Percentiles rank a stretch among this genome's conserved stretches.
phyloP scores from a whole-genome alignment of 2,797 vertebrate species.

The Crenichthys baileyi region DNA sequence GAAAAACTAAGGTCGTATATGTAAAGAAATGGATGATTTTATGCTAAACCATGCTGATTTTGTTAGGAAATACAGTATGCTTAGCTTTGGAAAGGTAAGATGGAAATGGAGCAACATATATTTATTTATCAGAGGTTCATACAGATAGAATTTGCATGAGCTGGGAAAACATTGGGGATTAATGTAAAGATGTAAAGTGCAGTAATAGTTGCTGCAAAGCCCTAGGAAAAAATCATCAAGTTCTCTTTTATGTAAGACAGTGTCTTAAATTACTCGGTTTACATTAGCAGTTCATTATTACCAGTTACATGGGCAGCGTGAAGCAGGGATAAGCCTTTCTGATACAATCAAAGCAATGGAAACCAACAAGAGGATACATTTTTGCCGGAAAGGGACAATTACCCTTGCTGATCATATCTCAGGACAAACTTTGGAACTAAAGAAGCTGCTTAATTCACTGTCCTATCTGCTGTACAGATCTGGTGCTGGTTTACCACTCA shows the following conservation, averaged over 20 bases:
- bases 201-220: too few relatives aligned
- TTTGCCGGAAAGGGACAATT: conserved; percentile 20
- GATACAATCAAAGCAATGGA: conserved; percentile 9
- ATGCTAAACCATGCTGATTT: too few relatives aligned
- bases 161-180: background rate
- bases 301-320: background rate
- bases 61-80: too few relatives aligned
- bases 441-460: conserved; percentile 22
- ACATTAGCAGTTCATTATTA: background rate
- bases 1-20: too few relatives aligned
- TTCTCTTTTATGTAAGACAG: background rate
- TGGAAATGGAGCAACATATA: too few relatives aligned
- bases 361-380: conserved; percentile 9
- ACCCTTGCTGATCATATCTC: conserved; percentile 27
- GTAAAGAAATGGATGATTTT: too few relatives aligned
- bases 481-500: conserved; percentile 13
- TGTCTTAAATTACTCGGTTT: background rate
- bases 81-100: too few relatives aligned
- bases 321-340: background rate
- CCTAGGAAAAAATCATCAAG: too few relatives aligned
- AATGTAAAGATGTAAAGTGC: background rate
- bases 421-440: conserved; percentile 11
- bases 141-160: background rate
- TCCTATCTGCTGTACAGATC: conserved; percentile 10
- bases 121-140: background rate